phyloP scores from a whole-genome alignment of 2,797 vertebrate genomes.

The Prionace glauca region DNA sequence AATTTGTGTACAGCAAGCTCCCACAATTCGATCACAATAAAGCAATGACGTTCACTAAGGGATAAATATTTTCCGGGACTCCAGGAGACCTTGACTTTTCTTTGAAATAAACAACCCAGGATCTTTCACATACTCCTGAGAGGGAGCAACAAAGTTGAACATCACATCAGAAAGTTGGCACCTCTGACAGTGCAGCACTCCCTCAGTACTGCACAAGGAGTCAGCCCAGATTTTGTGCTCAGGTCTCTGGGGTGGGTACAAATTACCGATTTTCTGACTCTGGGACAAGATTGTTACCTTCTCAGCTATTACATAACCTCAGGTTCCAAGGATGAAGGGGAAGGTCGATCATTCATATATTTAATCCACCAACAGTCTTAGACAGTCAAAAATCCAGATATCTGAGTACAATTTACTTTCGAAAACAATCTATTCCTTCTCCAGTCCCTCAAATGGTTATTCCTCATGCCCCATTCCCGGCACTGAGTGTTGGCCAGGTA shows the following conservation, averaged over 20 bases:
- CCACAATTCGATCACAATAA: background rate
- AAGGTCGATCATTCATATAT: background rate
- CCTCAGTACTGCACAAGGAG: background rate
- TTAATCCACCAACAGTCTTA: background rate
- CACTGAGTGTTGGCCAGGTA: background rate
- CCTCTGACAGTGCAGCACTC: background rate
- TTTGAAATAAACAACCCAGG: background rate
- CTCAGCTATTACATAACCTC: background rate
- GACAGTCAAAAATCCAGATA: background rate
- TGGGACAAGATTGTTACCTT: background rate
- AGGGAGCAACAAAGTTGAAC: background rate
- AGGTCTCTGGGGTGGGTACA: background rate
- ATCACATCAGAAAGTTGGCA: background rate
- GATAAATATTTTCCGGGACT: background rate
- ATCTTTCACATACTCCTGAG: background rate
- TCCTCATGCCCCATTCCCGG: background rate
- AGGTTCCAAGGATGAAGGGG: background rate
- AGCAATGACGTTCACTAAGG: background rate
- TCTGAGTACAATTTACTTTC: background rate
- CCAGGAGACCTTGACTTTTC: background rate
- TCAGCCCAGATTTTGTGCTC: background rate
- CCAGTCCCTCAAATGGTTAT: background rate
- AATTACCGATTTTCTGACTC: background rate
- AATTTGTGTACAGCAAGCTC: background rate
- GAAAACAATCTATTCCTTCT: background rate